Percentiles rank a stretch among this genome's conserved stretches.
Evolutionary conservation across 1,140 invertebrate genomes (phyloP).

Genomic region (Drosophila lacertosa): DNA sequence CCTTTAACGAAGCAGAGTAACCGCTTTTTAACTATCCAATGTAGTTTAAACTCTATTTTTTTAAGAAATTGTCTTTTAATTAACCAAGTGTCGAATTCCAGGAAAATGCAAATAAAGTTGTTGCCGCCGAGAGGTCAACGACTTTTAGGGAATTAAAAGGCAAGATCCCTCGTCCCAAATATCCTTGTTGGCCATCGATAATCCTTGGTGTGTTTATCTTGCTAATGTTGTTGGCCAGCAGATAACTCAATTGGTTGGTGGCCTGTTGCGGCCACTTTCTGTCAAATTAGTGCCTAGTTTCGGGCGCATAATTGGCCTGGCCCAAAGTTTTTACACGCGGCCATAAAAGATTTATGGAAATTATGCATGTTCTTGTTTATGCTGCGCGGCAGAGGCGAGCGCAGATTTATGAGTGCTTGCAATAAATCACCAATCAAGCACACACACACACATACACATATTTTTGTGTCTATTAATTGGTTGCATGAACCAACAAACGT

Average conservation of each 20-base stretch:
- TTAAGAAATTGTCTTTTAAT: neutral
- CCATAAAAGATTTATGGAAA: slow-evolving; percentile 81
- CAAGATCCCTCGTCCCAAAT: too few species aligned
- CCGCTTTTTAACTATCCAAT: too few species aligned
- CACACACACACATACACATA: neutral
- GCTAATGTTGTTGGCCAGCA: slow-evolving; percentile 33
- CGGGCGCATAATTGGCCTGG: slow-evolving; percentile 68
- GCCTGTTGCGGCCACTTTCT: slow-evolving; percentile 59
- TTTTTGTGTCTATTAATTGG: slow-evolving; percentile 66
- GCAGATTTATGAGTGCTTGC: slow-evolving; percentile 66
- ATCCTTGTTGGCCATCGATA: slow-evolving; percentile 41
- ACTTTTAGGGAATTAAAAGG: slow-evolving; percentile 9
- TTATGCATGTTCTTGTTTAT: slow-evolving; percentile 76
- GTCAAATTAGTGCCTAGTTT: slow-evolving; percentile 78
- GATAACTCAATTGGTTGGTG: slow-evolving; percentile 67
- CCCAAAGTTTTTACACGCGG: slow-evolving; percentile 67
- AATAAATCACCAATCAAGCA: slow-evolving; percentile 70
- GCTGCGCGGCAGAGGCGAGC: slow-evolving; percentile 23
- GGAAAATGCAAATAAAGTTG: slow-evolving; percentile 29
- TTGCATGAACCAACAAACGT: slow-evolving; percentile 61
- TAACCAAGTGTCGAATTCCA: neutral
- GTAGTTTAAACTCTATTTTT: too few species aligned
- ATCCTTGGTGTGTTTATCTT: slow-evolving; percentile 23
- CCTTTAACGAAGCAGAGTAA: too few species aligned
- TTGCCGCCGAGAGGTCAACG: slow-evolving; percentile 6